Evolutionary conservation across 2,113 vertebrate genomes (phyloP).

Genomic region (Microcebus griseorufus): DNA sequence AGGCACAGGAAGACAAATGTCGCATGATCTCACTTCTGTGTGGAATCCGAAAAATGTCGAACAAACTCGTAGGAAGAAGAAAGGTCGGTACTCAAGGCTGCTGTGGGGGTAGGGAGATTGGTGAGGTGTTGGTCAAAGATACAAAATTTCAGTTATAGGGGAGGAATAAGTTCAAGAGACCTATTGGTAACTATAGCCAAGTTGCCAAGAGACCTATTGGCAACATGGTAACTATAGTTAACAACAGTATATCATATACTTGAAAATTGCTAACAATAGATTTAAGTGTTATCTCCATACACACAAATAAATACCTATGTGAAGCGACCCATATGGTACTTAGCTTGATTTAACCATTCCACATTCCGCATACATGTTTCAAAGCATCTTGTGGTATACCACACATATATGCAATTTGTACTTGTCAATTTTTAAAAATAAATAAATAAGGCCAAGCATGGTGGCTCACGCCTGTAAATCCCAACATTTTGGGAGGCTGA

Average conservation of each 20-base stretch:
- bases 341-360: too few species aligned
- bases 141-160: not conserved
- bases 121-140: not conserved
- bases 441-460: not conserved
- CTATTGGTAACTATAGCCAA: not conserved
- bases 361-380: too few species aligned
- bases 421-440: not conserved
- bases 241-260: fast-evolving
- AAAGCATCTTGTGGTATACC: too few species aligned
- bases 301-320: not conserved
- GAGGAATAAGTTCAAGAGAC: not conserved
- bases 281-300: not conserved
- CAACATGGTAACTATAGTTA: not conserved
- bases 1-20: not conserved
- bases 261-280: not conserved
- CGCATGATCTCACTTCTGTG: too few species aligned
- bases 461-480: too few species aligned
- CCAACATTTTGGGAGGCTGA: too few species aligned
- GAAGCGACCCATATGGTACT: not conserved
- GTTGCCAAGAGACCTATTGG: too few species aligned
- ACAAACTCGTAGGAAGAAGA: too few species aligned
- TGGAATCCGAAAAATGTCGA: too few species aligned
- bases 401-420: too few species aligned
- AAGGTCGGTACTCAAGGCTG: too few species aligned
- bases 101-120: too few species aligned